phyloP scores from a whole-genome alignment of 2,113 vertebrate species.

The Aegotheles bennettii region DNA sequence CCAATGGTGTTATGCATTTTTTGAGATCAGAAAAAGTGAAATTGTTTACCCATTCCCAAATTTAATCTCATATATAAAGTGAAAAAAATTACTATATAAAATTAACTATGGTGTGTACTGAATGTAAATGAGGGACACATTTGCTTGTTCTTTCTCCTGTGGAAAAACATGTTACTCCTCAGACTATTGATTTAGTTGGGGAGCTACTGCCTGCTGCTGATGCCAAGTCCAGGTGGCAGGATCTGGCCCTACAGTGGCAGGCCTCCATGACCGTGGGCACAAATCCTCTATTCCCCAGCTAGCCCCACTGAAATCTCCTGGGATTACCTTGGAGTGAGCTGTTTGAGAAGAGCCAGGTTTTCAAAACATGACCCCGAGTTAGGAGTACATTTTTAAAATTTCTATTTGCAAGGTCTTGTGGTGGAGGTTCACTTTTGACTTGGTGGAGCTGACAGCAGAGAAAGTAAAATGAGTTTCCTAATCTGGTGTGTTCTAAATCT shows the following conservation, averaged over 20 bases:
- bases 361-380: not conserved
- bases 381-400: not conserved
- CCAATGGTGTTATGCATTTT: not conserved
- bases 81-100: constrained; percentile 19
- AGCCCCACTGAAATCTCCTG: not conserved
- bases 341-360: not conserved
- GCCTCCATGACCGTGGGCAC: not conserved
- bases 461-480: constrained; percentile 57
- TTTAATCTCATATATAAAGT: constrained; percentile 33
- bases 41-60: constrained; percentile 6
- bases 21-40: not conserved
- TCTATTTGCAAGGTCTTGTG: not conserved
- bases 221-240: not conserved
- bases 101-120: not conserved
- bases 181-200: not conserved
- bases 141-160: not conserved
- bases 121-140: not conserved
- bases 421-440: constrained; percentile 4
- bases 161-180: not conserved
- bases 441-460: not conserved
- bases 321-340: not conserved
- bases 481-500: constrained; percentile 53
- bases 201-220: not conserved
- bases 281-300: not conserved
- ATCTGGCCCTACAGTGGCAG: not conserved